Conservation (phyloP, 2,888 invertebrate genomes). For the Clunio marinus region DNA sequence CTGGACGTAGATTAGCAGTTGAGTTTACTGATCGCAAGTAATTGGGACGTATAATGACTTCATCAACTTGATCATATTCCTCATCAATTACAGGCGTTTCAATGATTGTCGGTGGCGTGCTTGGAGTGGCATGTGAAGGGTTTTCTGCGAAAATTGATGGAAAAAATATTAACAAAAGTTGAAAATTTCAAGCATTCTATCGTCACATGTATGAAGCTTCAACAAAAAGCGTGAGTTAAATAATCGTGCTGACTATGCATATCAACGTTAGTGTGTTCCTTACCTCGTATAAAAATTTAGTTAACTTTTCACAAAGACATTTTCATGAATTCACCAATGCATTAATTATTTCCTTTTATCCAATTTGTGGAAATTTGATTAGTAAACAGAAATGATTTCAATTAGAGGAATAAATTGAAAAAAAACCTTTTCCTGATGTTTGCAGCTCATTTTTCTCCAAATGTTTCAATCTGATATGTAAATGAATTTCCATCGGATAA, state of each 20-base stretch:
- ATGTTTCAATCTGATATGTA: slow-evolving; percentile 13
- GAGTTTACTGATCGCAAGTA: not conserved
- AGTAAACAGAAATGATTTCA: slow-evolving; percentile 8
- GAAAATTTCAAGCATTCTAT: too few species aligned
- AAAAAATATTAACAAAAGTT: too few species aligned
- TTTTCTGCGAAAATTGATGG: not conserved
- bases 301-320: slow-evolving; percentile 1
- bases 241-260: too few species aligned
- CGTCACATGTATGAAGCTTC: too few species aligned
- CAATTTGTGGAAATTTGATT: not conserved
- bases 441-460: not conserved
- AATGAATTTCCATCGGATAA: too few species aligned
- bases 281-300: too few species aligned
- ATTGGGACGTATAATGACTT: slow-evolving; percentile 40
- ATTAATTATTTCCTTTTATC: not conserved
- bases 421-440: not conserved
- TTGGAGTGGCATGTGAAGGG: too few species aligned
- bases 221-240: too few species aligned
- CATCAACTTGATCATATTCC: slow-evolving; percentile 41
- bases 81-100: slow-evolving; percentile 47
- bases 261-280: too few species aligned
- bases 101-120: slow-evolving; percentile 47
- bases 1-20: not conserved
- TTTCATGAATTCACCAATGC: not conserved
- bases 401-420: not conserved